Percentiles rank a stretch among this genome's conserved stretches.
Evolutionary conservation across 2,888 invertebrate genomes (phyloP).

Genomic region (Lithophane ornitopus): DNA sequence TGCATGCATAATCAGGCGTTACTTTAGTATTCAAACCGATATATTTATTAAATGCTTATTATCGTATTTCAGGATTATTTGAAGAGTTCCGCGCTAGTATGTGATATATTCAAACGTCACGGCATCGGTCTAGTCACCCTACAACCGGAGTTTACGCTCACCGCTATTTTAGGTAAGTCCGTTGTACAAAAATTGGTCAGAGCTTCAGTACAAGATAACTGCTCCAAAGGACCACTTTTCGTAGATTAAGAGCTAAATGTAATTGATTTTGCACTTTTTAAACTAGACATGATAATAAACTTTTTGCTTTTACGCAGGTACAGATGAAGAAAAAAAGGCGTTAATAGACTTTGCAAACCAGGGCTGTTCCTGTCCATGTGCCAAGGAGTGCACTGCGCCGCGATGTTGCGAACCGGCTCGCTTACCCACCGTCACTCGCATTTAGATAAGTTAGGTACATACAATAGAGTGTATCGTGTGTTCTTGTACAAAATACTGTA

Average conservation of each 20-base stretch:
- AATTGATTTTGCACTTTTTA: not conserved
- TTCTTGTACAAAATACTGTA: conserved; percentile 11
- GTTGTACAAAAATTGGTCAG: not conserved
- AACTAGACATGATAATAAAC: not conserved
- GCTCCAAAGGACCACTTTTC: not conserved
- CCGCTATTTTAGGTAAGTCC: conserved; percentile 76
- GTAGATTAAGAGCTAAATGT: not conserved
- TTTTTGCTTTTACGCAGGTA: conserved; percentile 71
- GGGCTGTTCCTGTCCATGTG: conserved; percentile 84
- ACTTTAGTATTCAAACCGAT: not conserved
- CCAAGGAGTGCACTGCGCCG: conserved; percentile 86
- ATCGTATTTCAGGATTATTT: conserved; percentile 80
- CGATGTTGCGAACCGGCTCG: conserved; percentile 82
- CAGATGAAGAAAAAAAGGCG: conserved; percentile 84
- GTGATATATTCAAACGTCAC: conserved; percentile 94
- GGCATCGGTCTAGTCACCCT: conserved; percentile 96
- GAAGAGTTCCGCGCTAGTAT: conserved; percentile 90
- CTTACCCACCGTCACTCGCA: conserved; percentile 79
- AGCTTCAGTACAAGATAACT: not conserved
- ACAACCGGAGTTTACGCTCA: conserved; percentile 94
- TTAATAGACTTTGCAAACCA: conserved; percentile 83
- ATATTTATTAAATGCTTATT: not conserved
- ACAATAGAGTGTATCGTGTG: not conserved
- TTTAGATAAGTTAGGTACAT: conserved; percentile 67
- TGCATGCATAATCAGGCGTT: not conserved